Conservation (phyloP, 2,113 vertebrate species). For the Psilopsiagon aymara region DNA sequence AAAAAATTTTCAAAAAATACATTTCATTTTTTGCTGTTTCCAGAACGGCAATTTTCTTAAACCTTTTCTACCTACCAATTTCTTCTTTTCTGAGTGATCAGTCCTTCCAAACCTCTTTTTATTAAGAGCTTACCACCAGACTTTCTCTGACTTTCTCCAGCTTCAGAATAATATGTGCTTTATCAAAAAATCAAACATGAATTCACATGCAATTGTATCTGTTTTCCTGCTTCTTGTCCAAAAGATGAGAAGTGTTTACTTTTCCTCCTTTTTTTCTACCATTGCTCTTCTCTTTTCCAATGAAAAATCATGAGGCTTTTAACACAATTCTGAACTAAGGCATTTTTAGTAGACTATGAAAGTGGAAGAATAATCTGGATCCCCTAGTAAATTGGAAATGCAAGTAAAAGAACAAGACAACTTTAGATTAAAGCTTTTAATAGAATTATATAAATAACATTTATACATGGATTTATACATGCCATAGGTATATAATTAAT, state of each 20-base stretch:
- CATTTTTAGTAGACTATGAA: neutral
- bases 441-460: neutral
- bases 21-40: neutral
- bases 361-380: neutral
- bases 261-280: neutral
- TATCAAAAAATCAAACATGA: neutral
- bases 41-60: neutral
- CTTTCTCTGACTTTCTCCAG: neutral
- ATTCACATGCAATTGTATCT: neutral
- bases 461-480: neutral
- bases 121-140: neutral
- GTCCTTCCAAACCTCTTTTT: neutral
- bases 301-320: neutral
- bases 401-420: neutral
- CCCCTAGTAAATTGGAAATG: neutral
- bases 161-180: neutral
- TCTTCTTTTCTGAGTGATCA: neutral
- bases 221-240: neutral
- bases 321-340: neutral
- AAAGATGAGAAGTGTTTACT: neutral
- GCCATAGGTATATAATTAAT: neutral
- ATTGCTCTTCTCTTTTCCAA: neutral
- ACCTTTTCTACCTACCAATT: neutral
- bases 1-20: neutral
- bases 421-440: neutral